Evolutionary conservation across 1,140 invertebrate genomes (phyloP), one percentile per base, ranked within the genome.

Genomic region (Eulimnadia texana): DNA sequence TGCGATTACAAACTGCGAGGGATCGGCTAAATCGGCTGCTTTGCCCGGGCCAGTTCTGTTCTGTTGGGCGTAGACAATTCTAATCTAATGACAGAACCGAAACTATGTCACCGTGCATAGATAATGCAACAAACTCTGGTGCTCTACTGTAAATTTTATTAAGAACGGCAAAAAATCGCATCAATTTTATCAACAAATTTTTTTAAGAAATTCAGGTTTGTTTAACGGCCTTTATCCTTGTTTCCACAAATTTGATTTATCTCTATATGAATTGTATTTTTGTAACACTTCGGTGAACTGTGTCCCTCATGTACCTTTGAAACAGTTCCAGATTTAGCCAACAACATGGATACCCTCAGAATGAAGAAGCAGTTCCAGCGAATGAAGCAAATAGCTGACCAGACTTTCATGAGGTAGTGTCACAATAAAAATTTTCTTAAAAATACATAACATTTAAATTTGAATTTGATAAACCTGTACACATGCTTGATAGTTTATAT

Each of bases 301-400:
- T n/a, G n/a, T n/a, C n/a, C n/a, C n/a, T n/a, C n/a, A n/a, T n/a
- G n/a, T n/a, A n/a, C n/a, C n/a, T n/a, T n/a, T n/a, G n/a, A n/a
- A n/a, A n/a, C n/a, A n/a, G n/a, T n/a, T n/a, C n/a, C n/a, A n/a
- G n/a, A 42, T 9, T 16, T 42, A 42, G 33, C 33, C n/a, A n/a
- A 42, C 33, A 42, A 42, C 6, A 42, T 42, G 33, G 33, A 42
- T 16, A 42, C 33, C 33, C 33, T 42, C 33, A 69, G 63, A 57
- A 87, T 86, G 85, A 88, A 88, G 79, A 90, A 89, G 75, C 87
- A 90, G 74, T 89, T 91, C 74, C 84, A 88, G 72, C 80, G 86
- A 66, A 86, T 90, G 51, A 90, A 90, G 74, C 87, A 91, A 73
- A 79, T 90, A 57, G 87, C 86, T 65, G 87, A 90, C 77, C 88